phyloP scores from a whole-genome alignment of 2,797 vertebrate species.

The Pyrocephalus nanus region DNA sequence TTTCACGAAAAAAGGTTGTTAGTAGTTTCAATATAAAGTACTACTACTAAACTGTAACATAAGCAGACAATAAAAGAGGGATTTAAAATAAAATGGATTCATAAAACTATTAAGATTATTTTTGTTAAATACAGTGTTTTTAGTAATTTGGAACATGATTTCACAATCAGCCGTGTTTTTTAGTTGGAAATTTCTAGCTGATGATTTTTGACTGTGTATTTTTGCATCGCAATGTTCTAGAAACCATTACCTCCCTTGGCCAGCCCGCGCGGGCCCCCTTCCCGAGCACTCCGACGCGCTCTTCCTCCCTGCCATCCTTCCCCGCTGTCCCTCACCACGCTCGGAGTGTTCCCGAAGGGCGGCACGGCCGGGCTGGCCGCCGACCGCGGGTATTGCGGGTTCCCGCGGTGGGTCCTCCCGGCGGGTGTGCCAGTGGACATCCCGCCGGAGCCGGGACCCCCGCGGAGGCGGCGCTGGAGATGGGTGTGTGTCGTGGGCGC shows the following conservation, averaged over 20 bases:
- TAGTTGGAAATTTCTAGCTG: conserved; percentile 60
- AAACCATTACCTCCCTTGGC: not conserved
- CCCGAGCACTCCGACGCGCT: conserved; percentile 4
- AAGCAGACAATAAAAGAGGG: conserved; percentile 73
- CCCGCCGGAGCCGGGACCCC: not conserved
- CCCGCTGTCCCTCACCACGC: not conserved
- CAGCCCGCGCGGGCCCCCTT: not conserved
- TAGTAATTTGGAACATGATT: conserved; percentile 71
- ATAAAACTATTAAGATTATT: conserved; percentile 74
- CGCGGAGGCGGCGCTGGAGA: not conserved
- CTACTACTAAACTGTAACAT: conserved; percentile 72
- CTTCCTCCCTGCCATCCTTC: not conserved
- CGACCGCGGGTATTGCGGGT: not conserved
- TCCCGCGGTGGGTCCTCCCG: not conserved
- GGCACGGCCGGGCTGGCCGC: not conserved
- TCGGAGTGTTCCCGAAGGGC: not conserved
- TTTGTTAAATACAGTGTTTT: conserved; percentile 75
- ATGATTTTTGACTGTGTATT: conserved; percentile 63
- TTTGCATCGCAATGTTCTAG: conserved; percentile 42
- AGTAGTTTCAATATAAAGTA: conserved; percentile 67
- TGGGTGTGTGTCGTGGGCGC: not conserved
- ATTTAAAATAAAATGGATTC: conserved; percentile 72
- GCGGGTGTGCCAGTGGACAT: not conserved
- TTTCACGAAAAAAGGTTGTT: conserved; percentile 69
- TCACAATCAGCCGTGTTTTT: conserved; percentile 63